A percentile compares a stretch with the other conserved stretches of the same genome.
Evolutionary conservation across 2,888 invertebrate species (phyloP).

Genomic region (Dasypogon diadema): DNA sequence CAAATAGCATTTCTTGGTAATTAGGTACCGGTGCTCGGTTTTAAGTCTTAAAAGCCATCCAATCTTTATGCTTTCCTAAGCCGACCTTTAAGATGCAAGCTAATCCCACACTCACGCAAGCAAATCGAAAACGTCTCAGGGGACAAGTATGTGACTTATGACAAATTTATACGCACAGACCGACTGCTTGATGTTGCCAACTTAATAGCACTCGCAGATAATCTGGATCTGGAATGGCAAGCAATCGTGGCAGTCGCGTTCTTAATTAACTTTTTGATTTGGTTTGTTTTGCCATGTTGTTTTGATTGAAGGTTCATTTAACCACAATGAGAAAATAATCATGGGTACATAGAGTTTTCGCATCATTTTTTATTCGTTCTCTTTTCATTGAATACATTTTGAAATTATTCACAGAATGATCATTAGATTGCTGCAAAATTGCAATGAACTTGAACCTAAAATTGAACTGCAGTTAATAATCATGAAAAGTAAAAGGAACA

Average conservation of each 20-base stretch:
- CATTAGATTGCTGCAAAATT: neutral
- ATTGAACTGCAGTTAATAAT: neutral
- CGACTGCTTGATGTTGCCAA: neutral
- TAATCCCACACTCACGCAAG: constrained; percentile 28
- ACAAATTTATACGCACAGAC: constrained; percentile 29
- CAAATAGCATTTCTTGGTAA: constrained; percentile 16
- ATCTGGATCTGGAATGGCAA: neutral
- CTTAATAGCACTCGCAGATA: neutral
- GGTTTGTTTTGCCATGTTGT: neutral
- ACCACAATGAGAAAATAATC: too few relatives aligned
- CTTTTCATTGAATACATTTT: too few relatives aligned
- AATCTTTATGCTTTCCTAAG: neutral
- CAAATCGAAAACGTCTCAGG: neutral
- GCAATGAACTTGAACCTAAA: neutral
- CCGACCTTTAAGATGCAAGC: constrained; percentile 27
- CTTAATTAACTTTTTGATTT: neutral
- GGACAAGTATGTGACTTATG: constrained; percentile 7
- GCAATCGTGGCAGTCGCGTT: neutral
- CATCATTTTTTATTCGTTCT: too few relatives aligned
- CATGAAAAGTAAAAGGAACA: neutral
- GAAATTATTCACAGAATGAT: neutral
- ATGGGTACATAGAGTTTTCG: too few relatives aligned
- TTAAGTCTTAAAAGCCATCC: neutral
- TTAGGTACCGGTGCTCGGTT: constrained; percentile 12
- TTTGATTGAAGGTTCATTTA: neutral